phyloP scores from a whole-genome alignment of 2,888 invertebrate species.

The Nezara viridula region DNA sequence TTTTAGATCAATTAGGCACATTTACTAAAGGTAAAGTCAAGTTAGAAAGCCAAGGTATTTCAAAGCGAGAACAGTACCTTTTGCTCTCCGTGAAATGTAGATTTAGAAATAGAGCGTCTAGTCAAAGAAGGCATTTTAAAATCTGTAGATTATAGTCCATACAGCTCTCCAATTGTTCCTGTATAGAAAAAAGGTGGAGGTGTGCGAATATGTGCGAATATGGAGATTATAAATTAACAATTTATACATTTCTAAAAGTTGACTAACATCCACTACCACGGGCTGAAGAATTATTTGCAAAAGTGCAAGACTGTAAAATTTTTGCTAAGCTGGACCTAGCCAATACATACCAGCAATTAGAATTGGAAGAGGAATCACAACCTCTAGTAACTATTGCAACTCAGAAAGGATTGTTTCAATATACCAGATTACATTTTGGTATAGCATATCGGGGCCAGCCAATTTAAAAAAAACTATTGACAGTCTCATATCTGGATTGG shows the following conservation, averaged over 20 bases:
- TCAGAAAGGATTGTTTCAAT: not conserved
- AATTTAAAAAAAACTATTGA: not conserved
- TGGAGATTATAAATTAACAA: slow-evolving; percentile 9
- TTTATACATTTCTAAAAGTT: not conserved
- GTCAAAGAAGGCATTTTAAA: not conserved
- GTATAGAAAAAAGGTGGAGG: not conserved
- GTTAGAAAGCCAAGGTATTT: not conserved
- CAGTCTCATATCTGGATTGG: not conserved
- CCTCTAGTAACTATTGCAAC: not conserved
- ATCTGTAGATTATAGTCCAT: not conserved
- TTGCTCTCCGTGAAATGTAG: not conserved
- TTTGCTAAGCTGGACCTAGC: not conserved
- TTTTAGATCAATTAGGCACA: not conserved
- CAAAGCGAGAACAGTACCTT: not conserved
- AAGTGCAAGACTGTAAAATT: not conserved
- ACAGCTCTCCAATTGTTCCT: not conserved
- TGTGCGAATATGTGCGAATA: not conserved
- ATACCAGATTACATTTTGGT: not conserved
- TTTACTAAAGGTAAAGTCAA: not conserved
- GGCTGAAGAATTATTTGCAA: not conserved
- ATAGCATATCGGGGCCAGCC: not conserved
- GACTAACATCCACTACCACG: not conserved
- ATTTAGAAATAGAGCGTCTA: not conserved
- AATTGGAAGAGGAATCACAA: not conserved
- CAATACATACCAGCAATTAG: not conserved